Conservation (phyloP, 2,113 vertebrate species). For the Toxostoma redivivum region DNA sequence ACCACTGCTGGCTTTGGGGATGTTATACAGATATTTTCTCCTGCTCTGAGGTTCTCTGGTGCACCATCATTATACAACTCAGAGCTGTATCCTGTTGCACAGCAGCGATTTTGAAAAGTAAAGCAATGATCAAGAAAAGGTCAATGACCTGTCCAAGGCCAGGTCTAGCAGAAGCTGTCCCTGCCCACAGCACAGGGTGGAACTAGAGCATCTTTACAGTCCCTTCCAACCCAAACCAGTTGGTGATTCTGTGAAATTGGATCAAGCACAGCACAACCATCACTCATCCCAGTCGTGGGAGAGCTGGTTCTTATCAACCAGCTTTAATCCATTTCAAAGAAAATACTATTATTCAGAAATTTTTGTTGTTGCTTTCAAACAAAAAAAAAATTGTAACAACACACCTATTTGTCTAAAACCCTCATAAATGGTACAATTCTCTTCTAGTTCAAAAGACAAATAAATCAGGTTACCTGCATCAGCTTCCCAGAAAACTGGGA, state of each 20-base stretch:
- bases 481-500: neutral
- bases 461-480: neutral
- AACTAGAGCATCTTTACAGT: neutral
- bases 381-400: neutral
- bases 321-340: neutral
- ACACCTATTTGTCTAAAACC: neutral
- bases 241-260: neutral
- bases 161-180: neutral
- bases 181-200: accelerated
- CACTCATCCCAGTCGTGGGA: neutral
- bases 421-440: neutral
- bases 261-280: neutral
- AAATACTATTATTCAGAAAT: neutral
- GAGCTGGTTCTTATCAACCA: neutral
- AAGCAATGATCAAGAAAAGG: neutral
- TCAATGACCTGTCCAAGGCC: neutral
- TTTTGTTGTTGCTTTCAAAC: neutral
- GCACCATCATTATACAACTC: neutral
- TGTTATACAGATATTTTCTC: neutral
- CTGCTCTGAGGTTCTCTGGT: neutral
- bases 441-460: neutral
- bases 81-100: neutral
- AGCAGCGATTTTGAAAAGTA: neutral
- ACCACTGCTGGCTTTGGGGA: neutral
- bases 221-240: neutral